Conservation (phyloP, 2,113 vertebrate species). For the Meles meles region DNA sequence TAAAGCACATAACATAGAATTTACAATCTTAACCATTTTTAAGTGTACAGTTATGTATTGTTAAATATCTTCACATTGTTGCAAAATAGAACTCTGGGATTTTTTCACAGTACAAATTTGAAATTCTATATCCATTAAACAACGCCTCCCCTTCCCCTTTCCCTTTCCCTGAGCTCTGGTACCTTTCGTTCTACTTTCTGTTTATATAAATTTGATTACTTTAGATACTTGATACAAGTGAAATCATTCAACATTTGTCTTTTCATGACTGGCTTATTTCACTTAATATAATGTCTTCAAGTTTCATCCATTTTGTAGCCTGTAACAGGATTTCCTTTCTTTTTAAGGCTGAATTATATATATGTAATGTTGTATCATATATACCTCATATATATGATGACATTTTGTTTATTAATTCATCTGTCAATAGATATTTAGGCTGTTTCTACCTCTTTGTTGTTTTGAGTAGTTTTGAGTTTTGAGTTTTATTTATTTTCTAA, state of each 20-base stretch:
- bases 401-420: neutral
- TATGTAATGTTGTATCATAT: neutral
- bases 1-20: neutral
- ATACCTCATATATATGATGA: neutral
- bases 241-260: neutral
- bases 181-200: neutral
- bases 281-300: neutral
- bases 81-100: neutral
- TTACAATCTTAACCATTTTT: neutral
- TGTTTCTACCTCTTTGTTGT: neutral
- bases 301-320: neutral
- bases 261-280: neutral
- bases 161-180: neutral
- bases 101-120: neutral
- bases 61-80: neutral
- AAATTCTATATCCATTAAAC: neutral
- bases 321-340: neutral
- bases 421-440: neutral
- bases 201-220: neutral
- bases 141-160: neutral
- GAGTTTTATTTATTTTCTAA: conserved; percentile 11
- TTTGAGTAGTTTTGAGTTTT: neutral
- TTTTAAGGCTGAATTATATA: neutral
- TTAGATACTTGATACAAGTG: neutral
- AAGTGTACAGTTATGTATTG: neutral